These are phyloP conservation scores for Platyscapa corneri DNA, from an alignment of 1,140 invertebrate species.

Conservation along the genomic window DNA sequence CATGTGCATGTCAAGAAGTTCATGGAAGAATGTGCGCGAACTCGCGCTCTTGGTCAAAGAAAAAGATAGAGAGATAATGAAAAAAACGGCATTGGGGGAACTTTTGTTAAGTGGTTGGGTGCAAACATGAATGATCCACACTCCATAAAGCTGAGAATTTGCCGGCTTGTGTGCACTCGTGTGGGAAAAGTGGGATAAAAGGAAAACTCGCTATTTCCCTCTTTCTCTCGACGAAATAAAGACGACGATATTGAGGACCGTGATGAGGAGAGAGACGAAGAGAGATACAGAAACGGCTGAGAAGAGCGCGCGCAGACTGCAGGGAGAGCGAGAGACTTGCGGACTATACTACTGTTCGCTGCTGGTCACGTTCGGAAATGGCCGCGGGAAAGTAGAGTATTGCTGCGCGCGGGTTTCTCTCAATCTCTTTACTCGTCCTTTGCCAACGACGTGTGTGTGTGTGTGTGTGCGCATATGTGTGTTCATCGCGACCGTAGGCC, in stretches of 20 bases:
- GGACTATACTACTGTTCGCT: not conserved
- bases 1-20: not conserved
- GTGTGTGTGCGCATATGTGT: too few species aligned
- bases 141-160: conserved; percentile 20
- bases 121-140: conserved; percentile 72
- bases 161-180: conserved; percentile 15
- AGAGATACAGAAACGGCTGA: not conserved
- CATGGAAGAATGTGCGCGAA: conserved; percentile 27
- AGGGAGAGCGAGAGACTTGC: not conserved
- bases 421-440: not conserved
- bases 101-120: conserved; percentile 58
- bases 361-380: conserved; percentile 67
- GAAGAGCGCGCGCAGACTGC: not conserved
- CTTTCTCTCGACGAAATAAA: not conserved
- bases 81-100: conserved; percentile 29
- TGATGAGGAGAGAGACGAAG: not conserved
- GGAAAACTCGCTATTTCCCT: conserved; percentile 28
- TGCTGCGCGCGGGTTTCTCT: conserved; percentile 15
- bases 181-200: conserved; percentile 9
- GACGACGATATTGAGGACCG: not conserved
- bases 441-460: not conserved
- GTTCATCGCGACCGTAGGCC: too few species aligned
- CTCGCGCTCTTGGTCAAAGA: conserved; percentile 1
- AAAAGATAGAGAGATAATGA: conserved; percentile 8
- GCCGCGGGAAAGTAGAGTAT: conserved; percentile 70